Base-by-base conservation (phyloP, 2,888 invertebrate genomes). In the Carterocephalus palaemon region DNA sequence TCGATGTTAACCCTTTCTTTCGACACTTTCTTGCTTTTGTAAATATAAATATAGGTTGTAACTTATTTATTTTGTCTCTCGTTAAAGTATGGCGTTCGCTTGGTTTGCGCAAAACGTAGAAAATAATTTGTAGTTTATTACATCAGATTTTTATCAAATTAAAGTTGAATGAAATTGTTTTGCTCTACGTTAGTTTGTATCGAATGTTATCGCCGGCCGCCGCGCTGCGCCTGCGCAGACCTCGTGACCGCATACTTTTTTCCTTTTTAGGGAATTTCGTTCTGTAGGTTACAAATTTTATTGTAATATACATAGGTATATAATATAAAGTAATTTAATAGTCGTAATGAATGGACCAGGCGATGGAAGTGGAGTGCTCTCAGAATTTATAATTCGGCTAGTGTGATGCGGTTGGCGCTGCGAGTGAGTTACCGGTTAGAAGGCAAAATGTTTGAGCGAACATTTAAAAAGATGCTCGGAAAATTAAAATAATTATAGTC, bases 271-370 rank as follows among this genome's bases (percentile, higher is more conserved):
- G 71, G 65, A 84, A 83, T 79, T 81, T 80, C 74, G 82, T 85
- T 85, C 76, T 76, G 61, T 85, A 86, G 85, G 79, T 83, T 85
- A 83, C 75, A 84, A 83, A 86, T 83, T 84, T 82, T 84, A 86
- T 83, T 84, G 84, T 85, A 84, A 79, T 64, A 63, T 65, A 62
- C 67, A 76, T 75, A 73, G 67, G 67, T 73, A 72, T 76, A 74
- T 69, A 65, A 56, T 67, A 71, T 74, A 70, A 70, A 67, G 67
- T 62, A 69, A 65, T 53, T 54, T 60, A 73, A 58, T 72, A 72
- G 70, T 72, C 72, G 73, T 75, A 78, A 79, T 79, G 85, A 75
- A 78, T 76, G 83, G 80, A 82, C 83, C 83, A 81, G 70, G 75
- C 67, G 78, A 75, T 68, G 76, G 73, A 72, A 72, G 73, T 67